phyloP scores from a whole-genome alignment of 2,113 vertebrate genomes.

The Laticauda laticaudata region DNA sequence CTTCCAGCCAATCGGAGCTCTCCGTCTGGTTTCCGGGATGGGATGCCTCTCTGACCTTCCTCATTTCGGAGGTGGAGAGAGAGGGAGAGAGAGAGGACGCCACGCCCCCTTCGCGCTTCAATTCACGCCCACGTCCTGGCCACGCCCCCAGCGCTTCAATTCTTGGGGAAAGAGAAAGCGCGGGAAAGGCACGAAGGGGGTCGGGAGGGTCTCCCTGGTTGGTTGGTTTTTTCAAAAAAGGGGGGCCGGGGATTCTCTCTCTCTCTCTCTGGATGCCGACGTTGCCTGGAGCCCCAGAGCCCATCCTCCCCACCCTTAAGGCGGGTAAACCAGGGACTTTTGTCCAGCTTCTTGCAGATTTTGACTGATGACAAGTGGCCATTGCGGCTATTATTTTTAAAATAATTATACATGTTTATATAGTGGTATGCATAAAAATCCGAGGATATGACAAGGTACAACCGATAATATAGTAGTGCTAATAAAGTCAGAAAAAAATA shows the following conservation, averaged over 20 bases:
- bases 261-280: too few species aligned
- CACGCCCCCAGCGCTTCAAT: slow-evolving; percentile 15
- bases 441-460: background rate
- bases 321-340: background rate
- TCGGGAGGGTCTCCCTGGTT: background rate
- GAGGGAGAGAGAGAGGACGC: background rate
- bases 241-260: too few species aligned
- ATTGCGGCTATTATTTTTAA: background rate
- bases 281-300: background rate
- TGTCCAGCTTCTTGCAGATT: background rate
- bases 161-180: slow-evolving; percentile 31
- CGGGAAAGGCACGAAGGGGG: background rate
- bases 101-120: background rate
- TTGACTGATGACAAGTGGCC: background rate
- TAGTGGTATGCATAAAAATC: background rate
- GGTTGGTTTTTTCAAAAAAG: too few species aligned
- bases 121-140: too few species aligned
- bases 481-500: background rate
- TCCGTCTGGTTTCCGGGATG: background rate
- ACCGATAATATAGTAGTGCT: background rate
- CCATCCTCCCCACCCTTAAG: background rate
- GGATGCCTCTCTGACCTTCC: too few species aligned
- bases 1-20: background rate
- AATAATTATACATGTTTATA: background rate
- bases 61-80: background rate